Evolutionary conservation across 2,797 vertebrate genomes (phyloP).

Genomic region (Mormyrus hasselquistii): DNA sequence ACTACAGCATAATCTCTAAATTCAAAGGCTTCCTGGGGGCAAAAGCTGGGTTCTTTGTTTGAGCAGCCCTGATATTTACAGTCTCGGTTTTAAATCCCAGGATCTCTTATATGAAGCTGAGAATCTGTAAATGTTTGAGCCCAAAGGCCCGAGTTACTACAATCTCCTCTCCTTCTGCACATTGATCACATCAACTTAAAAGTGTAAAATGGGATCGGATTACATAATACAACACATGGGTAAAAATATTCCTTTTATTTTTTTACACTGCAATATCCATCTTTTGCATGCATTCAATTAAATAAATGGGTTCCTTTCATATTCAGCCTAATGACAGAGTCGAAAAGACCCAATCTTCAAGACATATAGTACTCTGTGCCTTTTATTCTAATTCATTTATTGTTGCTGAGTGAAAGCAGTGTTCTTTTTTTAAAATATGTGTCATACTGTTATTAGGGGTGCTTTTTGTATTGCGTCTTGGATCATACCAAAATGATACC

Average conservation of each 20-base stretch:
- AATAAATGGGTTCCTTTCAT: slow-evolving; percentile 34
- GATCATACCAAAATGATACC: slow-evolving; percentile 25
- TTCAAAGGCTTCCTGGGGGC: slow-evolving; percentile 15
- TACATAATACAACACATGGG: slow-evolving; percentile 43
- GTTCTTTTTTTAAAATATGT: not conserved
- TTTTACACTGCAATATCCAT: slow-evolving; percentile 32
- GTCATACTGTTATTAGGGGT: not conserved
- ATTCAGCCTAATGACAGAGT: slow-evolving; percentile 33
- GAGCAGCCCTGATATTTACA: slow-evolving; percentile 48
- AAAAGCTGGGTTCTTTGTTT: slow-evolving; percentile 40
- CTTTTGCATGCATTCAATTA: slow-evolving; percentile 43
- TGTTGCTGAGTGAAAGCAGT: slow-evolving; percentile 24
- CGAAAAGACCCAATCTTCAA: slow-evolving; percentile 27
- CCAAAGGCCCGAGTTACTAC: slow-evolving; percentile 16
- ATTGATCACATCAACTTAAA: slow-evolving; percentile 31
- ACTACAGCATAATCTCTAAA: slow-evolving; percentile 14
- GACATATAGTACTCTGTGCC: slow-evolving; percentile 6
- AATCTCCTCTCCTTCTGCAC: slow-evolving; percentile 32
- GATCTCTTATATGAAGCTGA: slow-evolving; percentile 36
- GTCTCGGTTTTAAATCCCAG: slow-evolving; percentile 40
- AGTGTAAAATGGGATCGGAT: slow-evolving; percentile 47
- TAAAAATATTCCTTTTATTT: slow-evolving; percentile 36
- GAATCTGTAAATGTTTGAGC: slow-evolving; percentile 31
- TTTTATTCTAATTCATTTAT: slow-evolving; percentile 29
- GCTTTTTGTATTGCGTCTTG: not conserved